phyloP scores from a whole-genome alignment of 2,797 vertebrate species.

The Rhynchotus rufescens region DNA sequence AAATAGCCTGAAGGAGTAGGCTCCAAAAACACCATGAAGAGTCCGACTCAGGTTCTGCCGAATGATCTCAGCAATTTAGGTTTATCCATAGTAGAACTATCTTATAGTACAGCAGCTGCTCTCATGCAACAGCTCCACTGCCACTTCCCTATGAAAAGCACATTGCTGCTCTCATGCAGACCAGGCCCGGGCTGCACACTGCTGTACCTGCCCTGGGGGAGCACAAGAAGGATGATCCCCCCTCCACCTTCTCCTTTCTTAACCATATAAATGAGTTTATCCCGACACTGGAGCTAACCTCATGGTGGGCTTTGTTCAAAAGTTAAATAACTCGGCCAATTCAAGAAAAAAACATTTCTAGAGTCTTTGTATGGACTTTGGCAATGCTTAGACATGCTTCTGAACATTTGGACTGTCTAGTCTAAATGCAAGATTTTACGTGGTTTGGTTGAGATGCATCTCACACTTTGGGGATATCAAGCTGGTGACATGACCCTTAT shows the following conservation, averaged over 20 bases:
- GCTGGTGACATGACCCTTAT: neutral
- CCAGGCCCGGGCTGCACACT: neutral
- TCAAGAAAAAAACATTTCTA: neutral
- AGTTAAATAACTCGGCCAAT: neutral
- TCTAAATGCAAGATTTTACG: neutral
- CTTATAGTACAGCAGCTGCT: neutral
- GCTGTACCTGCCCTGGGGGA: rapidly evolving
- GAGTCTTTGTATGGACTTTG: neutral
- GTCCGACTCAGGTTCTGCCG: neutral
- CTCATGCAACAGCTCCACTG: neutral
- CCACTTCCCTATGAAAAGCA: neutral
- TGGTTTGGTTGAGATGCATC: neutral
- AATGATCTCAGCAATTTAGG: neutral
- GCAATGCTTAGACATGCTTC: no score
- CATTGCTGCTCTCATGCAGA: neutral
- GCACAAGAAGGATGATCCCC: neutral
- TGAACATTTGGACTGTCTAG: no score
- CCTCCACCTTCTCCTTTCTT: neutral
- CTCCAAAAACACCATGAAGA: neutral
- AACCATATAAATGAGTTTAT: neutral
- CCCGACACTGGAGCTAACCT: neutral
- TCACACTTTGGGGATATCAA: neutral
- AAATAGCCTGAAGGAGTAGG: neutral
- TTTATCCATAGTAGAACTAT: neutral
- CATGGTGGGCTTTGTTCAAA: neutral